Percentiles rank a stretch among this genome's conserved stretches.
Evolutionary conservation across 2,888 invertebrate genomes (phyloP).

Genomic region (Venustoraphidia nigricollis): DNA sequence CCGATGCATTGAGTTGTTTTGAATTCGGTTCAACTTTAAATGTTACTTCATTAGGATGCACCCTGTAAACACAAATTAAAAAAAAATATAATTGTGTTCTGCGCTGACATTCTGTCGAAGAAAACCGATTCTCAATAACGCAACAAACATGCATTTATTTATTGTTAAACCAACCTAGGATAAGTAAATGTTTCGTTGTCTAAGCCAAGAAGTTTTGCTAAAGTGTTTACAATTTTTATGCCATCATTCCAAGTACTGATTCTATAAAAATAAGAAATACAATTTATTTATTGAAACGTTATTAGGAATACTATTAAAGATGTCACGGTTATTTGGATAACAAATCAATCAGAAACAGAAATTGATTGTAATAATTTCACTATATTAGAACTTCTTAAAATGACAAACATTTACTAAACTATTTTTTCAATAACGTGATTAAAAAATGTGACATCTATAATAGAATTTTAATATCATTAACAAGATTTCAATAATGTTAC

Average conservation of each 20-base stretch:
- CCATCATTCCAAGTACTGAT: conserved; percentile 58
- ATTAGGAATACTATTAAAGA: too few relatives aligned
- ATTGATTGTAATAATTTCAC: too few relatives aligned
- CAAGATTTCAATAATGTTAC: too few relatives aligned
- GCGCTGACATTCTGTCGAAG: background rate
- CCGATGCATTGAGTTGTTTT: conserved; percentile 47
- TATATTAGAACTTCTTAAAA: too few relatives aligned
- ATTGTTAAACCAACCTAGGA: conserved; percentile 34
- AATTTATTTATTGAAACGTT: background rate
- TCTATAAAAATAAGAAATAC: conserved; percentile 22
- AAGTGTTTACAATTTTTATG: conserved; percentile 48
- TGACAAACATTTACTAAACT: too few relatives aligned
- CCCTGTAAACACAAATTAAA: conserved; percentile 32
- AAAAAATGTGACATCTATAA: too few relatives aligned
- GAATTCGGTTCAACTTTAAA: conserved; percentile 55
- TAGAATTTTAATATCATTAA: too few relatives aligned
- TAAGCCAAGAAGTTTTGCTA: conserved; percentile 53
- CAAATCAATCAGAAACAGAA: too few relatives aligned
- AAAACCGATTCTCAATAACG: conserved; percentile 1
- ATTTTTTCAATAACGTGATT: too few relatives aligned
- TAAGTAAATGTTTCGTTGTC: conserved; percentile 44
- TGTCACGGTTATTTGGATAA: too few relatives aligned
- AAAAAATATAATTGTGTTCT: conserved; percentile 1
- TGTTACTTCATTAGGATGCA: conserved; percentile 60
- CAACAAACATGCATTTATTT: conserved; percentile 3